Evolutionary conservation across 2,797 vertebrate genomes (phyloP).

Genomic region (Danio jaintianensis): DNA sequence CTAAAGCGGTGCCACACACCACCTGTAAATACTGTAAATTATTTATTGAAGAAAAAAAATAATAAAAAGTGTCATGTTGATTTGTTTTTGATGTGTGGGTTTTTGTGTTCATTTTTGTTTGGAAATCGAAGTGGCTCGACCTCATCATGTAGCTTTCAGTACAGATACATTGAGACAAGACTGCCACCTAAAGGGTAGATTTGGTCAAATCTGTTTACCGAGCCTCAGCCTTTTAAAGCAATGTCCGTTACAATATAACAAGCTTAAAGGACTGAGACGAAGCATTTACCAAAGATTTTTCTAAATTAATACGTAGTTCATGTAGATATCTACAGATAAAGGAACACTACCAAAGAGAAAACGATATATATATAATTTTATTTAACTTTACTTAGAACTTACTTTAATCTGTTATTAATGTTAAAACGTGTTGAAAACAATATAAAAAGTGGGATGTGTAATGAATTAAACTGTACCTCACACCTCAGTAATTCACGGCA

Average conservation of each 20-base stretch:
- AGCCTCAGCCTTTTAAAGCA: not conserved
- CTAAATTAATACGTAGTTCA: no score
- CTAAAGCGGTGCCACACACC: conserved; percentile 79
- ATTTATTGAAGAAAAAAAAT: conserved; percentile 94
- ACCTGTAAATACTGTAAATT: conserved; percentile 97
- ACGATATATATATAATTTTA: not conserved
- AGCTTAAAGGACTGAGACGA: no score
- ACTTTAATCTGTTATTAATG: not conserved
- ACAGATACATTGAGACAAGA: conserved; percentile 3
- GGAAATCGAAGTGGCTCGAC: not conserved
- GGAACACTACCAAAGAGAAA: no score
- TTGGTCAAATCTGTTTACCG: not conserved
- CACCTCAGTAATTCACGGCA: not conserved
- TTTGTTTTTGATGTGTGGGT: conserved; percentile 52
- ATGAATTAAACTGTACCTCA: not conserved
- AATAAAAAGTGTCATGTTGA: conserved; percentile 77
- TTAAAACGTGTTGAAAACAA: not conserved
- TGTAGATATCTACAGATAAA: not conserved
- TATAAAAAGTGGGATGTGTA: not conserved
- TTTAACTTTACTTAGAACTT: not conserved
- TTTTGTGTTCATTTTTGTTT: conserved; percentile 30
- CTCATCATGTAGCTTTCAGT: not conserved
- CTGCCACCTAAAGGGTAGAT: conserved; percentile 45
- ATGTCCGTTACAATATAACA: no score
- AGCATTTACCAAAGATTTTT: no score